Base-by-base conservation (phyloP, 2,113 vertebrate genomes). In the Onychostoma macrolepis region DNA sequence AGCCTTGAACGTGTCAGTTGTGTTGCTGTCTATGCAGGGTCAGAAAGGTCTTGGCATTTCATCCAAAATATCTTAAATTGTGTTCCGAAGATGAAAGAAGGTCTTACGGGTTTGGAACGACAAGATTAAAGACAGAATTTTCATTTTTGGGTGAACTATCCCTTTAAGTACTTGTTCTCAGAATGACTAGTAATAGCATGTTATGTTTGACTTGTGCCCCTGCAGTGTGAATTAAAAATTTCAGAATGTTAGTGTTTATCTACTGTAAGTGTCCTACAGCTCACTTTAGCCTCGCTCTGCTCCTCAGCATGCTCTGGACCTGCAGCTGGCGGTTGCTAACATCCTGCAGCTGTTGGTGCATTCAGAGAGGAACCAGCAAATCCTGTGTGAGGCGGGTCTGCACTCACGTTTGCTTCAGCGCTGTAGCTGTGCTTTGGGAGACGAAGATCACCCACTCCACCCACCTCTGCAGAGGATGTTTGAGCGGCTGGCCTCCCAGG, bases 381-480 rank as follows among this genome's bases (percentile, higher is more conserved):
- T 99, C 13, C 94, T 99, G 96, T 99, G 98, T 30, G 98, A 99
- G 90, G 96, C 96, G 0, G 96, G 96, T 33, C 97, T 99, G 72
- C 98, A 98, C 0, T 97, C 97, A 19, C 95, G 97, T 0, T 95
- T 99, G 63, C 89, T 99, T 13, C 98, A 98, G 92, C 94, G 97
- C 63, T 99, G 98, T 89, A 97, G 98, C 0, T 95, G 97, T 6
- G 98, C 98, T 0, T 94, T 99, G 87, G 96, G 96, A 0, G 97
- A 99, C 0, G 98, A 99, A 90, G 98, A 99, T 92, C 98, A 99
- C 72, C 95, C 96, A 0, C 94, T 99, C 53, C 98, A 99, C 91
- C 98, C 98, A 0, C 98, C 98, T 0, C 95, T 99, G 58, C 98
- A 99, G 92, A 95, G 98, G 76, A 99, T 98, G 96, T 99, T 99